Base-by-base conservation (phyloP, 2,113 vertebrate genomes). In the Pandion haliaetus region DNA sequence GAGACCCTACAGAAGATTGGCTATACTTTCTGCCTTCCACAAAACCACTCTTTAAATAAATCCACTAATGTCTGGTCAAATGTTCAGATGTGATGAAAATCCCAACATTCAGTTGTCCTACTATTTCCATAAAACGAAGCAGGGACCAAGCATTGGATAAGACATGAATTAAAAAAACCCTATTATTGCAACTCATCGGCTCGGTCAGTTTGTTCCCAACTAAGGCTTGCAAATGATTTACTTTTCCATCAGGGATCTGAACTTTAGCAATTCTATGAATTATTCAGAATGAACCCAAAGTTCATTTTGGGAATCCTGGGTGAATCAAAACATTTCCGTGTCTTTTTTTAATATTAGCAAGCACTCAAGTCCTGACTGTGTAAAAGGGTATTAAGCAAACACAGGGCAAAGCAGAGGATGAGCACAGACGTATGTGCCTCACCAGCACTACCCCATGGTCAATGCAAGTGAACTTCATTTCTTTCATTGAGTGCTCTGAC, bases 211-310 rank as follows among this genome's bases (percentile, higher is more conserved):
- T 83, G n/a, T 45, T 50, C 52, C 63, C 67, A 78, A 0, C 5
- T 8, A 55, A 5, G 9, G 12, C 54, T 50, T 83, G 21, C 4
- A 4, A 92, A 36, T 28, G 45, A 86, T 83, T 83, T 58, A 38
- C 62, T 93, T 92, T 92, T 81, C 63, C 63, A 32, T 65, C 73
- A 70, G 38, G 12, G 31, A 82, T 85, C 54, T 50, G 61, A 91
- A 71, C 44, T 10, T 90, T 55, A 50, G 12, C 12, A 83, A 42
- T 50, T 62, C 28, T 54, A 23, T 78, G 36, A 81, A 58, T 73
- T 63, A 88, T 86, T 91, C 50, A 78, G 29, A 82, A 91, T 4
- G 6, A 83, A 54, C 17, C 14, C 47, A 63, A 86, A 84, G 59
- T 92, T 96, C 67, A 55, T 54, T 70, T 50, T 17, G 28, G 8